phyloP scores from a whole-genome alignment of 2,888 invertebrate genomes.

The Aricia artaxerxes region DNA sequence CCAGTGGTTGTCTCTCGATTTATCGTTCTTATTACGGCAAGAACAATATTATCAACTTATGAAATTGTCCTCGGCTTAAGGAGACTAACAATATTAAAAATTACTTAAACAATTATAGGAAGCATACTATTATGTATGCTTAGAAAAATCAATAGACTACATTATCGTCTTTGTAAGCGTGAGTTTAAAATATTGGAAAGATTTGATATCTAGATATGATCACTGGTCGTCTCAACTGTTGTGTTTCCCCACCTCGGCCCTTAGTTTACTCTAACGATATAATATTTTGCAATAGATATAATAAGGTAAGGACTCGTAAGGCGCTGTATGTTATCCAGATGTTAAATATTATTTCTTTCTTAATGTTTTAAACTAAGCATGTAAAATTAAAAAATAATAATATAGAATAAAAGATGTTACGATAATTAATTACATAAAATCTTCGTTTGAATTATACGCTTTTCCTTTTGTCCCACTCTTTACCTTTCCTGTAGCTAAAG shows the following conservation, averaged over 20 bases:
- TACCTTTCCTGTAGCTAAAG: not conserved
- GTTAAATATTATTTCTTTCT: slow-evolving; percentile 80
- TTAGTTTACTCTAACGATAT: slow-evolving; percentile 66
- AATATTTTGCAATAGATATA: slow-evolving; percentile 77
- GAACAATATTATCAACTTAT: not conserved
- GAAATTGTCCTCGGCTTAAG: not conserved
- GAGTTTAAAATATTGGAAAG: not conserved
- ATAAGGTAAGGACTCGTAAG: slow-evolving; percentile 71
- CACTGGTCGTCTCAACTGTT: slow-evolving; percentile 34
- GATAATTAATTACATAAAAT: slow-evolving; percentile 79
- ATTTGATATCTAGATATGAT: slow-evolving; percentile 25
- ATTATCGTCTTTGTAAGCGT: not conserved
- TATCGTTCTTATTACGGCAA: not conserved
- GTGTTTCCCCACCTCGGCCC: slow-evolving; percentile 53
- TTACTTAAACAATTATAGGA: too few species aligned
- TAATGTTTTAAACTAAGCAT: slow-evolving; percentile 79
- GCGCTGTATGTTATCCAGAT: slow-evolving; percentile 79
- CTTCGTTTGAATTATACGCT: slow-evolving; percentile 66
- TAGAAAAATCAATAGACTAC: not conserved
- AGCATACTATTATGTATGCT: not conserved
- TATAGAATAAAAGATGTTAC: slow-evolving; percentile 81
- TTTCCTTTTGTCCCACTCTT: slow-evolving; percentile 48
- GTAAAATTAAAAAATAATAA: slow-evolving; percentile 80
- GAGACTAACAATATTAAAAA: not conserved
- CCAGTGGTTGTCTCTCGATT: slow-evolving; percentile 40